Conservation (phyloP, 2,888 invertebrate genomes). For the Meiosimyza platycephala region DNA sequence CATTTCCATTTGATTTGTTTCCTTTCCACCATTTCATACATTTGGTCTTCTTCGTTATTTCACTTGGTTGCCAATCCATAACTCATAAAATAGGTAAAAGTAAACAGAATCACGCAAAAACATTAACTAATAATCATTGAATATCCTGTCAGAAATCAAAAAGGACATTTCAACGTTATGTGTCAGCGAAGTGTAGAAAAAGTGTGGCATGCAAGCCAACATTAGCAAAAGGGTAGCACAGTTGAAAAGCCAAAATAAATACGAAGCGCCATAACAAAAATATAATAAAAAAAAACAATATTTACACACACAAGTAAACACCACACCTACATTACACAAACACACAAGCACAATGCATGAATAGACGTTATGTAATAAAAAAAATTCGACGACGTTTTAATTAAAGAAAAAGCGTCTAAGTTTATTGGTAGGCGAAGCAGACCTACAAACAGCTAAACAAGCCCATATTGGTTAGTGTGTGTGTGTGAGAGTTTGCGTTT, state of each 20-base stretch:
- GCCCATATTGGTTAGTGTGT: background rate
- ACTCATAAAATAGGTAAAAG: background rate
- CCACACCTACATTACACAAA: background rate
- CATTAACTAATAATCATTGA: slow-evolving; percentile 6
- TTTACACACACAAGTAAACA: background rate
- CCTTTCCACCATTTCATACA: background rate
- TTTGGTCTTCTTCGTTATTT: background rate
- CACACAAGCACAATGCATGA: background rate
- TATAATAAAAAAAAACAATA: background rate
- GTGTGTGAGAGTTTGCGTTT: no score
- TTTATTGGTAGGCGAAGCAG: background rate
- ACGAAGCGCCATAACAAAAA: slow-evolving; percentile 2
- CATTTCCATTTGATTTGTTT: no score
- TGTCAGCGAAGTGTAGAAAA: no score
- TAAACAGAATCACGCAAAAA: slow-evolving; percentile 8
- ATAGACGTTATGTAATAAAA: background rate
- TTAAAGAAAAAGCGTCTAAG: slow-evolving; percentile 3
- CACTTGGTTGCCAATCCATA: background rate
- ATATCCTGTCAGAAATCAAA: slow-evolving; percentile 4
- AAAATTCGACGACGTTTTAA: slow-evolving; percentile 19
- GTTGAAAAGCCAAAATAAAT: background rate
- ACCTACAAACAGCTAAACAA: background rate
- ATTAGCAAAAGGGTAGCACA: no score
- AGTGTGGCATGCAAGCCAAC: no score
- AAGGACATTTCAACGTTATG: background rate